Conservation (phyloP, 2,888 invertebrate species). For the Nomada ruficornis region DNA sequence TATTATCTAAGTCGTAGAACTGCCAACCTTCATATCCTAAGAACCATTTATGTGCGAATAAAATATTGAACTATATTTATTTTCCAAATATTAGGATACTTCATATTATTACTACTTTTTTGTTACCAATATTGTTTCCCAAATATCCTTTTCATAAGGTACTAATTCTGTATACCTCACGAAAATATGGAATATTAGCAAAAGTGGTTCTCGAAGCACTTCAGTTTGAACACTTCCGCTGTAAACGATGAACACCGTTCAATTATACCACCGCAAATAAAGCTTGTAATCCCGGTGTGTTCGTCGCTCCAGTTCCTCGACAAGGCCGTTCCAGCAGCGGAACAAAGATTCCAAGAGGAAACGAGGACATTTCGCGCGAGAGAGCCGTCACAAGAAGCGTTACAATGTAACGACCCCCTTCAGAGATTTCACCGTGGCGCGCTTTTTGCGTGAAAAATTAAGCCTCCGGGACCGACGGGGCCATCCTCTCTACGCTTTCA, state of each 20-base stretch:
- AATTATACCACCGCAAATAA: conserved; percentile 39
- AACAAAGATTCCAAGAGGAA: conserved; percentile 47
- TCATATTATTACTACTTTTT: too few species aligned
- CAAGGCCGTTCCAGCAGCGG: conserved; percentile 23
- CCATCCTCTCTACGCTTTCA: conserved; percentile 17
- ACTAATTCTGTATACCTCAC: too few species aligned
- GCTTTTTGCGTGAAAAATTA: conserved; percentile 55
- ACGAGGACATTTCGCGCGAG: conserved; percentile 53
- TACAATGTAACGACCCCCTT: conserved; percentile 41
- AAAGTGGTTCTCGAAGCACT: too few species aligned
- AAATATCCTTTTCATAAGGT: too few species aligned
- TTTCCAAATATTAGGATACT: too few species aligned
- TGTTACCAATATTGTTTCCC: too few species aligned
- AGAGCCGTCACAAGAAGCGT: conserved; percentile 36
- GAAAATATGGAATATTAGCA: too few species aligned
- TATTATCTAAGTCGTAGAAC: too few species aligned
- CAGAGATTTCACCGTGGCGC: conserved; percentile 24
- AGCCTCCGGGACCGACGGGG: conserved; percentile 32
- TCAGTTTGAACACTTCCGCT: too few species aligned
- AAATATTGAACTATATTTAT: too few species aligned
- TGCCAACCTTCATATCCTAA: too few species aligned
- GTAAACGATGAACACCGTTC: conserved; percentile 60
- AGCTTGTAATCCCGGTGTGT: conserved; percentile 32
- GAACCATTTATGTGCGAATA: too few species aligned
- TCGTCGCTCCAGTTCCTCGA: conserved; percentile 35